Evolutionary conservation across 1,140 invertebrate genomes (phyloP), one percentile per base, ranked within the genome.

Genomic region (Potamilus streckersoni): DNA sequence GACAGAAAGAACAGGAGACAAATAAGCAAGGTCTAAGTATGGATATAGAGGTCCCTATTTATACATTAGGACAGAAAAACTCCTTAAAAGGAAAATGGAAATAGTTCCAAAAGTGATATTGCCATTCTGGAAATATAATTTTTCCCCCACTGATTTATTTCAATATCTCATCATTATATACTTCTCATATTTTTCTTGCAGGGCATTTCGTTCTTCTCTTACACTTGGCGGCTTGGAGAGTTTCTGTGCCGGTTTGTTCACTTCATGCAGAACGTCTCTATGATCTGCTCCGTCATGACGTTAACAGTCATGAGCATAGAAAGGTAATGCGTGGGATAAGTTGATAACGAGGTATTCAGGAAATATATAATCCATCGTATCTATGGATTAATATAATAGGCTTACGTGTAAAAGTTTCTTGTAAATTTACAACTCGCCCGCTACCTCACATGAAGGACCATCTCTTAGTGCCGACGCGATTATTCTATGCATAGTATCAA

Each of bases 271-370:
- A 94, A 93, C 83, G 93, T 95, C 19, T 94, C 94, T 2, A 92
- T 93, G 57, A 93, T 95, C 71, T 95, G 94, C 83, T 95, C 94
- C 2, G 94, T 95, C 17, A 90, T 94, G 16, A 95, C 94, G 0
- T 89, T 95, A 16, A 95, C 94, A 6, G 92, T 93, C n/a, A 95
- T 95, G 91, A 94, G 94, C 79, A 90, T 95, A 49, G 94, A 95
- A 89, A 93, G 94, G 94, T 94, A 90, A 20, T 38, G 67, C 15
- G 76, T 57, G 17, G 38, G 55, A 67, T 27, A 2, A 15, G 27
- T 20, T 66, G 31, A 19, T 61, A 23, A 61, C 6, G 17, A 6
- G 3, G 20, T 61, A 4, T 0, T 61, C 20, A 61, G 20, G 60
- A 61, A 19, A 19, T 61, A 61, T 61, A 6, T 19, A 19, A 61